phyloP scores from a whole-genome alignment of 2,888 invertebrate species.

The Cryptops parisi region DNA sequence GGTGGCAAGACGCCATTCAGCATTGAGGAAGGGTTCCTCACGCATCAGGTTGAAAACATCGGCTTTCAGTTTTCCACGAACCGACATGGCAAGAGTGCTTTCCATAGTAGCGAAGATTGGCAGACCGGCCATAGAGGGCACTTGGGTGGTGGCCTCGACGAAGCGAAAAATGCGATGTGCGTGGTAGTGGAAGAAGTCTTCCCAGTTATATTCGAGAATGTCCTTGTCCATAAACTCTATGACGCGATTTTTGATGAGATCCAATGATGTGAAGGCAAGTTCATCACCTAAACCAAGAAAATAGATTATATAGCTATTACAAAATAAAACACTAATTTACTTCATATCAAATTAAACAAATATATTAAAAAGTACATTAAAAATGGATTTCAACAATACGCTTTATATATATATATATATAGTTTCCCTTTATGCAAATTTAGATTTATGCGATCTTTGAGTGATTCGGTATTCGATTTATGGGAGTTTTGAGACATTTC shows the following conservation, averaged over 20 bases:
- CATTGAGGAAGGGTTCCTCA: slow-evolving; percentile 1
- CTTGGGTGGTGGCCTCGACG: slow-evolving; percentile 1
- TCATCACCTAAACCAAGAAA: slow-evolving; percentile 6
- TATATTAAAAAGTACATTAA: no score
- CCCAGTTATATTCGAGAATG: slow-evolving; percentile 4
- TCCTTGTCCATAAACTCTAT: slow-evolving; percentile 9
- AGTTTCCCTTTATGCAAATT: no score
- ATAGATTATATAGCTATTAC: no score
- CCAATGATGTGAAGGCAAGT: slow-evolving; percentile 11
- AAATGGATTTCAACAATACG: no score
- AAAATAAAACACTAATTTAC: no score
- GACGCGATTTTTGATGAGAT: slow-evolving; percentile 6
- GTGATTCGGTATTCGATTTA: no score
- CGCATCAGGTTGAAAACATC: slow-evolving; percentile 1
- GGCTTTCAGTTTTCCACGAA: slow-evolving; percentile 7
- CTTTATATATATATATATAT: no score
- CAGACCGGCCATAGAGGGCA: background rate
- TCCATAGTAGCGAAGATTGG: background rate
- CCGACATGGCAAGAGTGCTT: background rate
- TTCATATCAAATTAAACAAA: no score
- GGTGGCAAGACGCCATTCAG: background rate
- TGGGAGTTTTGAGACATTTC: no score
- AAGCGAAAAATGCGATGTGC: slow-evolving; percentile 6
- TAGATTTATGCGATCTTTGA: no score
- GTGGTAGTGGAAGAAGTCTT: background rate